Evolutionary conservation across 2,797 vertebrate species (phyloP), one percentile per base, ranked within the genome.

Genomic region (Catamblyrhynchus diadema): DNA sequence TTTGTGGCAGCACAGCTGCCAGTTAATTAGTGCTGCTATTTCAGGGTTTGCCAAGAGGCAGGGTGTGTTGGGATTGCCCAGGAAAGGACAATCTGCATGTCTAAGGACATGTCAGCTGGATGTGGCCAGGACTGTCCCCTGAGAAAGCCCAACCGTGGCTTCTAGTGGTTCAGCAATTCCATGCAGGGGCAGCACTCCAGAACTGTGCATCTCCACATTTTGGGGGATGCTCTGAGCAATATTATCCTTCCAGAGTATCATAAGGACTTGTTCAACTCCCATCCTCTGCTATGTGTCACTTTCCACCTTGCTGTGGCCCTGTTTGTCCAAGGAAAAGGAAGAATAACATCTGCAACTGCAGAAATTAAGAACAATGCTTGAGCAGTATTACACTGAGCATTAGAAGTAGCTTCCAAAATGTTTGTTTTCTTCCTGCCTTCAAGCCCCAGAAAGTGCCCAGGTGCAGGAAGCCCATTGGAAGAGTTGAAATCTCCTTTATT

Each of bases 131-230:
- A 16, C 6, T n/a, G 8, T 59, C 28, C 35, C 54, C 59, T 27
- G 60, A 60, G 51, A 44, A 60, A 79, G 8, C n/a, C 12, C 22
- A 74, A 1, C 12, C 37, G 21, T 0, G 0, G 8, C 44, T 72
- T 85, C 35, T 12, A 22, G 79, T 60, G 33, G 22, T 23, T 71
- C 65, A 81, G 28, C 12, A 21, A 5, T 25, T 19, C 61, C 11
- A 1, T 6, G 8, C 42, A 54, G 16, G 20, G 27, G 16, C 45
- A 90, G 45, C 30, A 28, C 37, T 39, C 22, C 62, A 75, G 71
- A 12, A 45, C 0, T 0, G 0, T 17, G 8, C 10, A 33, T 72
- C 57, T 54, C 44, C 51, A 72, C 72, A 2, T 17, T 11, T 14
- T 32, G 27, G 22, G 37, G 35, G 32, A 67, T 62, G 30, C 14